A percentile compares a stretch with the other conserved stretches of the same genome.
phyloP scores from a whole-genome alignment of 2,888 invertebrate genomes.

The Saturnia japonica region DNA sequence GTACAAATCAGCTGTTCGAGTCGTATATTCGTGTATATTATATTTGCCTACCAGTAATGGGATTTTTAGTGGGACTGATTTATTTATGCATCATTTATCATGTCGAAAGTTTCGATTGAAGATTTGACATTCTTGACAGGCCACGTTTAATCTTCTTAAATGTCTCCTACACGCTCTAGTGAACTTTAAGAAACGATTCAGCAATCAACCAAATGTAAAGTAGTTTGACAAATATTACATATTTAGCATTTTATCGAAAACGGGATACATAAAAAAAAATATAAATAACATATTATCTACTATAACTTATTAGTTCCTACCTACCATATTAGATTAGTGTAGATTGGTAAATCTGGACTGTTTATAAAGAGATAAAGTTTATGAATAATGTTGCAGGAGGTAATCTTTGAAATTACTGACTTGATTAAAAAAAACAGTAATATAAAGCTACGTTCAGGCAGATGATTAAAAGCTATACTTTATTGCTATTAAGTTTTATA shows the following conservation, averaged over 20 bases:
- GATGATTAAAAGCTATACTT: too few species aligned
- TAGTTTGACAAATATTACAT: not conserved
- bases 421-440: too few species aligned
- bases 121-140: conserved; percentile 63
- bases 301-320: too few species aligned
- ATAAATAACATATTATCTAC: too few species aligned
- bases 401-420: too few species aligned
- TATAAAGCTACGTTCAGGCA: too few species aligned
- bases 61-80: conserved; percentile 55
- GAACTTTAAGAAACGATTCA: conserved; percentile 27
- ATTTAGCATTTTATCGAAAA: not conserved
- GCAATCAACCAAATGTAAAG: conserved; percentile 22
- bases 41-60: conserved; percentile 39
- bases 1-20: not conserved
- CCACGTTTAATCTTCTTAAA: conserved; percentile 62
- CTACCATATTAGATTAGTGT: too few species aligned
- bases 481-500: too few species aligned
- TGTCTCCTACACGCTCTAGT: conserved; percentile 56
- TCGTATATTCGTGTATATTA: not conserved
- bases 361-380: too few species aligned
- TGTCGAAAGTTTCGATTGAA: conserved; percentile 56
- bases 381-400: too few species aligned
- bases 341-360: too few species aligned
- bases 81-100: conserved; percentile 63
- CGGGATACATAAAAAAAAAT: not conserved